Conservation (phyloP, 2,888 invertebrate genomes). For the Phortica magna region DNA sequence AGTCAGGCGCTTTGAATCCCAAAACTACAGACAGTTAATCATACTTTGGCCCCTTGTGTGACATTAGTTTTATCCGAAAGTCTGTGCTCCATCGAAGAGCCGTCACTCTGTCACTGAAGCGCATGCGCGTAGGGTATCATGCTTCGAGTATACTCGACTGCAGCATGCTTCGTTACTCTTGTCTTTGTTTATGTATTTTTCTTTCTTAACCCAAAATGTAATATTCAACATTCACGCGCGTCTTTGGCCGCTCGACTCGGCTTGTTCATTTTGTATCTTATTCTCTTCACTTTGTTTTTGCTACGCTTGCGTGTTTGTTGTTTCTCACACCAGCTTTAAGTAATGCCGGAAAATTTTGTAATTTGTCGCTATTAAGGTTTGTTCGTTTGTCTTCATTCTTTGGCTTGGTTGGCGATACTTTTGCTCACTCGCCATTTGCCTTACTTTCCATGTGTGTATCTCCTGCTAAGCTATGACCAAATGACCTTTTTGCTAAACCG, state of each 20-base stretch:
- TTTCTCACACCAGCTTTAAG: slow-evolving; percentile 58
- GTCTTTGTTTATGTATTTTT: too few species aligned
- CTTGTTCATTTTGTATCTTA: neutral
- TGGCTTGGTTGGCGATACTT: slow-evolving; percentile 40
- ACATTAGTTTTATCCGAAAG: too few species aligned
- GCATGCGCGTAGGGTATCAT: too few species aligned
- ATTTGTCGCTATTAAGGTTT: slow-evolving; percentile 69
- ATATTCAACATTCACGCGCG: too few species aligned
- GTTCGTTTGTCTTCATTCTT: slow-evolving; percentile 73
- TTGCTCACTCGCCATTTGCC: neutral
- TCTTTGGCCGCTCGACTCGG: too few species aligned
- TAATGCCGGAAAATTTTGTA: slow-evolving; percentile 72
- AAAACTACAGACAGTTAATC: neutral
- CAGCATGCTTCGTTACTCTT: too few species aligned
- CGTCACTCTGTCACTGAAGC: too few species aligned
- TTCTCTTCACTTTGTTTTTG: slow-evolving; percentile 3
- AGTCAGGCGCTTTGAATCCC: neutral
- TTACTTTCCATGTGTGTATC: slow-evolving; percentile 52
- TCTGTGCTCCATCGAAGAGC: too few species aligned
- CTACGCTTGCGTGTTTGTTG: slow-evolving; percentile 29
- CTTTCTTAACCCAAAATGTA: too few species aligned
- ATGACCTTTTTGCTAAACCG: neutral
- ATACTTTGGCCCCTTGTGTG: too few species aligned
- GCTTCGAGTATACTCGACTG: too few species aligned
- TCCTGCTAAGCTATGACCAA: slow-evolving; percentile 42